Evolutionary conservation across 64 coral and sea anemone species (phyloP), one percentile per base, ranked within the genome.

Genomic region (Acropora yongei): DNA sequence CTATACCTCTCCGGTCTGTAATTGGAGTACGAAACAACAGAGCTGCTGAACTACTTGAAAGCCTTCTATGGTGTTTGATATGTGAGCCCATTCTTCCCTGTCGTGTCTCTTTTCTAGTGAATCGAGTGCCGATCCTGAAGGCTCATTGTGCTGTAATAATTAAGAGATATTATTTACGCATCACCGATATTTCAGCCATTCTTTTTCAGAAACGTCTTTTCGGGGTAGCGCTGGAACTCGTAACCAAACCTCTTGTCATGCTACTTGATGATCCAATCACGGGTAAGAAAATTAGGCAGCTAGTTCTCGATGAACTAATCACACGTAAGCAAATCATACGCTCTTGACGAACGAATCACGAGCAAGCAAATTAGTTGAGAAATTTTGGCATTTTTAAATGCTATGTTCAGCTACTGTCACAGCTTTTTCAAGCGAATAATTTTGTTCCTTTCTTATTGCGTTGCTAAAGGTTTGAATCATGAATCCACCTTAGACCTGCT

Each of bases 221-320:
- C 12, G 45, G 82, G 42, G 10, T 85, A 30, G 82, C 82, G 44
- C 1, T 39, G 43, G 63, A 72, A 4, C 44, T 85, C 2, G 45
- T 72, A 4, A 72, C 14, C 63, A 85, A 17, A 17, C 82, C 82
- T 71, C 82, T 68, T 0, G 44, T 42, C 13, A 4, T 85, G 0
- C 72, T 85, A 16, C n/a, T 85, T 19, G 82, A 85, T 49, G 82
- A 85, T 48, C 63, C 82, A 71, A 49, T 85, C 6, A 49, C 82
- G 46, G 82, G 82, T 85, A 68, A 47, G 74, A 20, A 76, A 44
- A 76, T 76, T 63, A 63, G 10, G 60, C 16, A 76, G 10, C 51
- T 55, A 58, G 55, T 58, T 12, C 55, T 12, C 5, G 55, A 12
- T 5, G 12, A 58, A 58, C 30, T 0, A 30, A 30, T 30, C 30